phyloP scores from a whole-genome alignment of 2,888 invertebrate species.

The Campoplex capitator region DNA sequence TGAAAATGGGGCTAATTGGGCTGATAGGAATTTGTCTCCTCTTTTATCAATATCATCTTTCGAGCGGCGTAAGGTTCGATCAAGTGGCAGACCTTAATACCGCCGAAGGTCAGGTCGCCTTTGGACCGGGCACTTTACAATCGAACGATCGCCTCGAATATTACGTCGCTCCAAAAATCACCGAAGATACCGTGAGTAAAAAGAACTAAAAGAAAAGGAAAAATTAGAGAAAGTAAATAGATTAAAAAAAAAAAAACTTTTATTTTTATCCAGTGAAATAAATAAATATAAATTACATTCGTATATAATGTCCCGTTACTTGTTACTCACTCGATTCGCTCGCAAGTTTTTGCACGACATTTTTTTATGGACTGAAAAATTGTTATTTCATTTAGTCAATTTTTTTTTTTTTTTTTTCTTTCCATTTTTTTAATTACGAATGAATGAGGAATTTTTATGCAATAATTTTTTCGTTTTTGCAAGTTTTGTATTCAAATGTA shows the following conservation, averaged over 20 bases:
- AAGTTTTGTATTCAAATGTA: background rate
- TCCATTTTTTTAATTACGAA: too few species aligned
- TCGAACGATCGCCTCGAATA: conserved; percentile 74
- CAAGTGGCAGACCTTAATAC: conserved; percentile 78
- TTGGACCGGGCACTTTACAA: conserved; percentile 74
- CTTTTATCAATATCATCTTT: conserved; percentile 88
- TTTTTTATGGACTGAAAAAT: background rate
- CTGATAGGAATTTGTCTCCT: conserved; percentile 88
- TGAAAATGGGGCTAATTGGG: conserved; percentile 89
- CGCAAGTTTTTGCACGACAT: too few species aligned
- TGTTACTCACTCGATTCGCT: too few species aligned
- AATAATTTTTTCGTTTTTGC: background rate
- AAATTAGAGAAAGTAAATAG: too few species aligned
- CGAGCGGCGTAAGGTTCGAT: conserved; percentile 84
- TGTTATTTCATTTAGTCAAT: background rate
- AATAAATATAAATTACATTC: background rate
- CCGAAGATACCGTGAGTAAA: conserved; percentile 76
- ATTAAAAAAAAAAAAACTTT: background rate
- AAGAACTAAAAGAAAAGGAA: background rate
- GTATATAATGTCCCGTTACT: too few species aligned
- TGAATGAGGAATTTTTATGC: too few species aligned
- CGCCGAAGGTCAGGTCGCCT: conserved; percentile 71
- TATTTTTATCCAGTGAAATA: background rate
- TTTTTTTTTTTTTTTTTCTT: too few species aligned
- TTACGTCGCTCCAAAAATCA: conserved; percentile 74